Percentiles rank a stretch among this genome's conserved stretches.
Evolutionary conservation across 2,797 vertebrate species (phyloP).

Genomic region (Rhabdomys pumilio): DNA sequence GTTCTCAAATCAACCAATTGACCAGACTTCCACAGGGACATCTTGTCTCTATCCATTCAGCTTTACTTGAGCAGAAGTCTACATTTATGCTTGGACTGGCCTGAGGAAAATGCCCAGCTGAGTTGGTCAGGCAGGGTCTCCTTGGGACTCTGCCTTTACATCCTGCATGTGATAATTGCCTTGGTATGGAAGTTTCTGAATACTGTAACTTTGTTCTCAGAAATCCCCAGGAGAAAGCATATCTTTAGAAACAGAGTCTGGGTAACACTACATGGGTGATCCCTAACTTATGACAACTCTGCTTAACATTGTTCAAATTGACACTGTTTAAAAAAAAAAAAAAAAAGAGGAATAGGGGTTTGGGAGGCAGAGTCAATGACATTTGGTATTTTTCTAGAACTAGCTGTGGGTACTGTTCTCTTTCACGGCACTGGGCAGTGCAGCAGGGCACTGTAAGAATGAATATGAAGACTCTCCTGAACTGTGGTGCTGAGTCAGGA

Average conservation of each 20-base stretch:
- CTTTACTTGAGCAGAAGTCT: not conserved
- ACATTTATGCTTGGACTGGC: rapidly evolving
- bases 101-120: not conserved
- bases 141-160: no score
- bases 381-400: not conserved
- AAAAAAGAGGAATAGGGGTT: not conserved
- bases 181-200: not conserved
- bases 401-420: no score
- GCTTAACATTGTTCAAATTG: not conserved
- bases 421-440: not conserved
- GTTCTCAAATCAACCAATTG: not conserved
- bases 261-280: not conserved
- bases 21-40: not conserved
- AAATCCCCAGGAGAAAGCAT: not conserved
- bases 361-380: not conserved
- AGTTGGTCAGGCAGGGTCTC: not conserved
- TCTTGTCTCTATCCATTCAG: not conserved
- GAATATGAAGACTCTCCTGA: not conserved
- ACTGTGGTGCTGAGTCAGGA: not conserved
- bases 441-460: no score
- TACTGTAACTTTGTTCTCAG: not conserved
- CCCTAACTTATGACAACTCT: not conserved
- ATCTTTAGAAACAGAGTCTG: not conserved
- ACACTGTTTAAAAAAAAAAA: no score
- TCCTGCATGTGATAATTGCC: not conserved